Percentiles rank a stretch among this genome's conserved stretches.
Evolutionary conservation across 2,888 invertebrate genomes (phyloP).

Genomic region (Epinotia bilunana): DNA sequence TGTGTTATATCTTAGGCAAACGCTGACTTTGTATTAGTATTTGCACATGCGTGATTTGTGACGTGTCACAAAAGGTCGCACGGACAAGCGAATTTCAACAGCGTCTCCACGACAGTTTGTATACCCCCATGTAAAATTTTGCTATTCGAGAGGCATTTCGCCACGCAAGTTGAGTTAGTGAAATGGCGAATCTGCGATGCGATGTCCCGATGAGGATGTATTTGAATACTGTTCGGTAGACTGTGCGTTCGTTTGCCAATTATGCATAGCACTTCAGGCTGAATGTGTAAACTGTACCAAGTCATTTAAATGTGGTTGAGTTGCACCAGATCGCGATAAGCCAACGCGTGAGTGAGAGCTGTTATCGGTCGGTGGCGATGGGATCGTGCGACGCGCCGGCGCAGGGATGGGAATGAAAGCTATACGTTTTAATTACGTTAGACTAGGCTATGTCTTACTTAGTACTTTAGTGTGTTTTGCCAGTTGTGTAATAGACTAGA

Average conservation of each 20-base stretch:
- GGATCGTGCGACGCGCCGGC: conserved; percentile 32
- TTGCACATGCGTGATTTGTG: no score
- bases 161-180: no score
- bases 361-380: conserved; percentile 29
- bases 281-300: conserved; percentile 3
- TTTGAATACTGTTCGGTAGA: no score
- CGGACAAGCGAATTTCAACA: no score
- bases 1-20: no score
- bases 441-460: neutral
- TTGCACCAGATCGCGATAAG: conserved; percentile 30
- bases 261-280: neutral
- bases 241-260: neutral
- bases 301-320: conserved; percentile 8
- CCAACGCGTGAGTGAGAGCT: conserved; percentile 40
- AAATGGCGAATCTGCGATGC: no score
- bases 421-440: conserved; percentile 25
- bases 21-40: no score
- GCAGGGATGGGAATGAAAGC: conserved; percentile 20
- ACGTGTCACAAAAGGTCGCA: no score
- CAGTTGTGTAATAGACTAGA: conserved; percentile 1
- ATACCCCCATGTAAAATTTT: no score
- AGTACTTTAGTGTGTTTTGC: conserved; percentile 1
- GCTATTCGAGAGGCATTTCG: no score
- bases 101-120: no score
- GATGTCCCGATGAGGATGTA: no score